phyloP scores from a whole-genome alignment of 2,888 invertebrate genomes.

The Plebejus argus region DNA sequence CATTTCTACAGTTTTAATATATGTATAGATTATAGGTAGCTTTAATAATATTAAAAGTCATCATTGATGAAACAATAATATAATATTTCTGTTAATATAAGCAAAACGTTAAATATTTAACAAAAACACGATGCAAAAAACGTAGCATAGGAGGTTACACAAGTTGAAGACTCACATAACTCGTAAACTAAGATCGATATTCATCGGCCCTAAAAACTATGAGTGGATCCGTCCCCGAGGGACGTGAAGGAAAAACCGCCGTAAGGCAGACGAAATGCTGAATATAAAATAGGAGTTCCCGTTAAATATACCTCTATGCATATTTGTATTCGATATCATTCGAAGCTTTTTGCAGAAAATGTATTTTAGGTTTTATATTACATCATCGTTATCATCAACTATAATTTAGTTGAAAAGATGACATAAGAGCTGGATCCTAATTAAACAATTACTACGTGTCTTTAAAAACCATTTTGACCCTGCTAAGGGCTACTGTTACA shows the following conservation, averaged over 20 bases:
- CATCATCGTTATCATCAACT: neutral
- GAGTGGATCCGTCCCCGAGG: conserved; percentile 39
- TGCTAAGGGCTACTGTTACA: too few relatives aligned
- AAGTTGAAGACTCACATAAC: conserved; percentile 5
- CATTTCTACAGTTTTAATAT: too few relatives aligned
- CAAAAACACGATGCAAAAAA: neutral
- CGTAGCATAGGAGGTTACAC: conserved; percentile 1
- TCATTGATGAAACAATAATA: too few relatives aligned
- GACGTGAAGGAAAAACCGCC: conserved; percentile 39
- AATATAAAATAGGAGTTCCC: conserved; percentile 41
- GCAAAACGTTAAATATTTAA: neutral
- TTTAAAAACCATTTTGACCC: too few relatives aligned
- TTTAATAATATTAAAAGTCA: too few relatives aligned
- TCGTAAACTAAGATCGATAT: conserved; percentile 24
- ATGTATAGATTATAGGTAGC: too few relatives aligned
- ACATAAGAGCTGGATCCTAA: too few relatives aligned
- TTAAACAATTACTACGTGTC: too few relatives aligned
- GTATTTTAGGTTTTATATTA: neutral
- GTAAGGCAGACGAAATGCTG: conserved; percentile 39
- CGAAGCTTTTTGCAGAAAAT: neutral
- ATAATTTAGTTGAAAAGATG: too few relatives aligned
- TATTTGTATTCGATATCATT: neutral
- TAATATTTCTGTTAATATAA: too few relatives aligned
- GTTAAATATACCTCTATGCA: conserved; percentile 3
- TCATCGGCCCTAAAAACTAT: conserved; percentile 38